Conservation (phyloP, 2,888 invertebrate species). For the Ophonus ardosiacus region DNA sequence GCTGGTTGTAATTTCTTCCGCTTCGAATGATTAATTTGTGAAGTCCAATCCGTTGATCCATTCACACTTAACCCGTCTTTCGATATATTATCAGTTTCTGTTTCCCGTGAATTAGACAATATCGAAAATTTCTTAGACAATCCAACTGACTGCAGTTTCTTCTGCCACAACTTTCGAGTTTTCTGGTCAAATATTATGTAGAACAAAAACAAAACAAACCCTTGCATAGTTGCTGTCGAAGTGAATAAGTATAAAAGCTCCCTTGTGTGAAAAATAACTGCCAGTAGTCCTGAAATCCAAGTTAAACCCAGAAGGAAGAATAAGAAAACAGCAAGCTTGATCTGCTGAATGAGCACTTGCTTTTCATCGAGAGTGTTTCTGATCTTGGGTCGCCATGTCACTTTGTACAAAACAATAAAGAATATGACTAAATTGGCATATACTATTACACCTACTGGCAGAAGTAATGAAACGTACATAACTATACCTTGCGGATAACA, state of each 20-base stretch:
- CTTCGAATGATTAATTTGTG: neutral
- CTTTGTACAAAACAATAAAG: conserved; percentile 77
- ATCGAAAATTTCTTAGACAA: neutral
- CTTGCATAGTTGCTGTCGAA: conserved; percentile 78
- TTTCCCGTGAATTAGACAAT: neutral
- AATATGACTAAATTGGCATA: conserved; percentile 80
- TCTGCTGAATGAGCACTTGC: conserved; percentile 77
- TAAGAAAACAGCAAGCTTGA: conserved; percentile 79
- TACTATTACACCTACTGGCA: conserved; percentile 78
- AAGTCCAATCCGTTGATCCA: neutral
- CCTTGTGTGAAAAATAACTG: conserved; percentile 72
- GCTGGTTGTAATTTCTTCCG: neutral
- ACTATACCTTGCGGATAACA: conserved; percentile 79
- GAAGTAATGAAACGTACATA: conserved; percentile 78
- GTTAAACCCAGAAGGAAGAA: conserved; percentile 81
- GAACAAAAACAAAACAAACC: conserved; percentile 81
- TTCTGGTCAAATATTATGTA: conserved; percentile 80
- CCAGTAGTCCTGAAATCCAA: conserved; percentile 80
- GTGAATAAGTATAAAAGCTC: conserved; percentile 77
- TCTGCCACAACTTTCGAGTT: conserved; percentile 78
- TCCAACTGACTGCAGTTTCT: neutral
- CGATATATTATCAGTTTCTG: neutral
- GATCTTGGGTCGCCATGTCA: conserved; percentile 75
- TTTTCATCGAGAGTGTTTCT: conserved; percentile 77
- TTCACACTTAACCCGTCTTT: neutral